Evolutionary conservation across 2,113 vertebrate species (phyloP).

Genomic region (Microtus pennsylvanicus): DNA sequence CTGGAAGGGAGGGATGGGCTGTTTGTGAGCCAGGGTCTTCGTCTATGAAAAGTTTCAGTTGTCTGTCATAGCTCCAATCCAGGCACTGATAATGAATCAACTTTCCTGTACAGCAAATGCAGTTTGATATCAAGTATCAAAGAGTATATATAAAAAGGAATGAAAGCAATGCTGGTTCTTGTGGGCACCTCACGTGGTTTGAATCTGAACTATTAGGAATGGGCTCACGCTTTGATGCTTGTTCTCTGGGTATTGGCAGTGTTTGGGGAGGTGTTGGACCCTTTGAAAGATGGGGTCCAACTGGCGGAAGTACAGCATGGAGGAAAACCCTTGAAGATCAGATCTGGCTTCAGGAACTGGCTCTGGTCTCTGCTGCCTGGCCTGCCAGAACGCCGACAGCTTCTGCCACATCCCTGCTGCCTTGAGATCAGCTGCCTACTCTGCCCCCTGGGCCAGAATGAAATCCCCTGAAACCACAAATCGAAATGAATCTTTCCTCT

Average conservation of each 20-base stretch:
- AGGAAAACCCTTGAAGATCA: not conserved
- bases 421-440: not conserved
- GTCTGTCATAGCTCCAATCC: not conserved
- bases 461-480: not conserved
- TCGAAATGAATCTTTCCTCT: not conserved
- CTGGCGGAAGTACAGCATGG: no score
- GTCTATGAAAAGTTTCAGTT: rapidly evolving
- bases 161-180: not conserved
- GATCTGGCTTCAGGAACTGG: not conserved
- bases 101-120: not conserved
- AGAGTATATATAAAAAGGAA: no score
- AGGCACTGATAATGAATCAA: no score
- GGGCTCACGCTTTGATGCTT: not conserved
- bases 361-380: not conserved
- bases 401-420: not conserved
- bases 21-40: not conserved
- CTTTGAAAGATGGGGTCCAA: not conserved
- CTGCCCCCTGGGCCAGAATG: not conserved
- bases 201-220: not conserved
- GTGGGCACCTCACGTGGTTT: not conserved
- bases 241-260: no score
- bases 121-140: not conserved
- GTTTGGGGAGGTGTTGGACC: not conserved
- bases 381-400: not conserved
- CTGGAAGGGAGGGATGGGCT: not conserved